phyloP scores from a whole-genome alignment of 1,140 invertebrate species.

The Potamilus streckersoni region DNA sequence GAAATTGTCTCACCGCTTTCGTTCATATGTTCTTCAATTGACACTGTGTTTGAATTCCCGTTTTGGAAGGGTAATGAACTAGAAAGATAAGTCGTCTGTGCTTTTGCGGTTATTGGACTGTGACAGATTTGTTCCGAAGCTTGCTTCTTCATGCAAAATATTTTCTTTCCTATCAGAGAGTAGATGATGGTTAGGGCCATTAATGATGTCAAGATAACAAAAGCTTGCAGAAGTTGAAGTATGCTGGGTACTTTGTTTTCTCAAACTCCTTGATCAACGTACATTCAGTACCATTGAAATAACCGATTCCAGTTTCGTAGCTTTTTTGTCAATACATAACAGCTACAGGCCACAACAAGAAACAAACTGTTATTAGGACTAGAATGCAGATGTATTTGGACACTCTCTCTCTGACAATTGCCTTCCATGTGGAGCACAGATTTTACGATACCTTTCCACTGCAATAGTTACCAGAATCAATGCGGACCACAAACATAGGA shows the following conservation, averaged over 20 bases:
- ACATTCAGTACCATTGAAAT: constrained; percentile 20
- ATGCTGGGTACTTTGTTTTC: neutral
- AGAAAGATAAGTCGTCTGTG: neutral
- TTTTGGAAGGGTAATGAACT: neutral
- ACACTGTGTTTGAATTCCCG: neutral
- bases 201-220: constrained; percentile 7
- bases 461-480: constrained; percentile 16
- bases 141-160: constrained; percentile 14
- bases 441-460: constrained; percentile 21
- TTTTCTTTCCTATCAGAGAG: constrained; percentile 7
- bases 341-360: constrained; percentile 1
- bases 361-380: constrained; percentile 7
- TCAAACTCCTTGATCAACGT: neutral
- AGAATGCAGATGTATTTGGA: constrained; percentile 14
- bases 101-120: neutral
- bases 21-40: constrained; percentile 9
- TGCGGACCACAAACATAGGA: constrained; percentile 18
- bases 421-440: constrained; percentile 14
- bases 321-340: constrained; percentile 1
- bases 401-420: constrained; percentile 7
- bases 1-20: neutral
- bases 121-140: constrained; percentile 14
- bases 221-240: constrained; percentile 1
- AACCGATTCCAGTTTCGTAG: constrained; percentile 14
- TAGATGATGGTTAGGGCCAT: constrained; percentile 9